Evolutionary conservation across 2,888 invertebrate species (phyloP).

Genomic region (Corythucha ciliata): DNA sequence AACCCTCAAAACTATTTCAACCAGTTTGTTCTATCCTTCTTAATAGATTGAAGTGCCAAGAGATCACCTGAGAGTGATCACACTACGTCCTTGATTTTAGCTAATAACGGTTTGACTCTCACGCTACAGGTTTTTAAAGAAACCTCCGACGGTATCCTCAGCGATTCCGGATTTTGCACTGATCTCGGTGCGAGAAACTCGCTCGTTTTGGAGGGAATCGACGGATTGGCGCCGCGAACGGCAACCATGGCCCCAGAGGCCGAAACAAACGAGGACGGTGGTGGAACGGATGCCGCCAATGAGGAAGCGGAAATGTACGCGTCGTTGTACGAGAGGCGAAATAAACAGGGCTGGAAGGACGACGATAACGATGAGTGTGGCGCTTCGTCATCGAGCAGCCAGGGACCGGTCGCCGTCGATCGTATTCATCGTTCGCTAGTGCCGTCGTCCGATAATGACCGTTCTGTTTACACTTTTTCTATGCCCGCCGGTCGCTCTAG

Average conservation of each 20-base stretch:
- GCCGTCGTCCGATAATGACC: background rate
- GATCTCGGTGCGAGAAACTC: constrained; percentile 31
- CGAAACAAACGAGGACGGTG: background rate
- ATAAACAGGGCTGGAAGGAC: too few species aligned
- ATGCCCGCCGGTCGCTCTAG: background rate
- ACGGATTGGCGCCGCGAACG: background rate
- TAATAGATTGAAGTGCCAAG: too few species aligned
- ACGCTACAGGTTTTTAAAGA: constrained; percentile 20
- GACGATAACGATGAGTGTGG: background rate
- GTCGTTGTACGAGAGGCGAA: too few species aligned
- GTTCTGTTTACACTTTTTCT: background rate
- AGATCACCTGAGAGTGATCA: too few species aligned
- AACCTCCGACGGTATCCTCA: constrained; percentile 42
- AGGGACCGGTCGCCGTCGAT: too few species aligned
- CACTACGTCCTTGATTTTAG: too few species aligned
- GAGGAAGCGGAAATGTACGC: too few species aligned
- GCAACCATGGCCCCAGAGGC: background rate
- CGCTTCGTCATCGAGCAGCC: background rate
- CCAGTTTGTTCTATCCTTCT: too few species aligned
- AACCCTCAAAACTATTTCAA: too few species aligned
- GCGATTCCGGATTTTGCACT: constrained; percentile 44
- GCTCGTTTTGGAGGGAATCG: constrained; percentile 29
- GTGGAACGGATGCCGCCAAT: background rate
- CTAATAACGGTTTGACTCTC: background rate
- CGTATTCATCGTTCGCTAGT: too few species aligned